phyloP scores from a whole-genome alignment of 2,797 vertebrate genomes.

The Alca torda region DNA sequence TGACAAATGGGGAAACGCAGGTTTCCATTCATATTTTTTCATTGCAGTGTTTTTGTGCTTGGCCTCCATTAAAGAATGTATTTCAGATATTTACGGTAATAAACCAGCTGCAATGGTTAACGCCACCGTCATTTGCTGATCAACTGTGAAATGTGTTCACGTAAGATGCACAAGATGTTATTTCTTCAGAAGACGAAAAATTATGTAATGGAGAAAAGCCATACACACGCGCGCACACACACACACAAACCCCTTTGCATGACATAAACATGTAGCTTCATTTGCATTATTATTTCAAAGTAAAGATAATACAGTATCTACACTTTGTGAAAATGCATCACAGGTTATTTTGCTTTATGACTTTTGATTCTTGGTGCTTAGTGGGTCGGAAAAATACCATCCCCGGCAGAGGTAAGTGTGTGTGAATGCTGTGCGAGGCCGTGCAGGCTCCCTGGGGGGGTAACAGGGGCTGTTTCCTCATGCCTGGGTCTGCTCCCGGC shows the following conservation, averaged over 20 bases:
- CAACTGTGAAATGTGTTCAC: not conserved
- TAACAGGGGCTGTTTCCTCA: not conserved
- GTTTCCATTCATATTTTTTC: constrained; percentile 10
- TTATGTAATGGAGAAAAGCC: not conserved
- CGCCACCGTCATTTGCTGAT: not conserved
- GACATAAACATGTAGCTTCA: not conserved
- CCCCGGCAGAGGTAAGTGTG: rapidly evolving
- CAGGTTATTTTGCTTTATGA: not conserved
- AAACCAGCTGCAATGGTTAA: constrained; percentile 12
- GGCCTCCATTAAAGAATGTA: constrained; percentile 29
- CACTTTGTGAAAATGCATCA: not conserved
- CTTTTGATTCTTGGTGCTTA: not conserved
- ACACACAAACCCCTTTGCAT: not conserved
- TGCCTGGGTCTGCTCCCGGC: rapidly evolving
- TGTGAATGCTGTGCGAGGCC: rapidly evolving
- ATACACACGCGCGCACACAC: not conserved
- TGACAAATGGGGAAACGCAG: not conserved
- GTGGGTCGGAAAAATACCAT: rapidly evolving
- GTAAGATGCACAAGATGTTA: not conserved
- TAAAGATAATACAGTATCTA: not conserved
- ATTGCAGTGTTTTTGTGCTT: not conserved
- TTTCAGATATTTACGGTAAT: constrained; percentile 8
- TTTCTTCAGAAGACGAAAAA: constrained; percentile 6
- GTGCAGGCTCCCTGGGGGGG: rapidly evolving
- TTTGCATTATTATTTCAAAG: not conserved